Evolutionary conservation across 1,140 invertebrate genomes (phyloP).

Genomic region (Platorchestia sp.): DNA sequence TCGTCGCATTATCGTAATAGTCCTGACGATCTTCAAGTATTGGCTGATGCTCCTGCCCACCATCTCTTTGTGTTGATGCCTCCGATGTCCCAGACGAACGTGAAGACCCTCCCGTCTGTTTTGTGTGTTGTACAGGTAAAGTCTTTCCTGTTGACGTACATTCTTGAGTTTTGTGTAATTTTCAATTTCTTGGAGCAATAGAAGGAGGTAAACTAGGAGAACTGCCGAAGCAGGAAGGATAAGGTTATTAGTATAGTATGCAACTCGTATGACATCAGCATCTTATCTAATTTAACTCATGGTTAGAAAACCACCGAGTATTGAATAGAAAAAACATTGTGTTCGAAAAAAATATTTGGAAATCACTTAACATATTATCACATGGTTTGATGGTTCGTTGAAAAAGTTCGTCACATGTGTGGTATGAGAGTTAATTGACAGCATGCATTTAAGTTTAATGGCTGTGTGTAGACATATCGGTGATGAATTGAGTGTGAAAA

Average conservation of each 20-base stretch:
- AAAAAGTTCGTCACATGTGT: neutral
- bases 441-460: too few species aligned
- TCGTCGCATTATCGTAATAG: conserved; percentile 98
- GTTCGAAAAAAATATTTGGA: neutral
- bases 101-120: conserved; percentile 84
- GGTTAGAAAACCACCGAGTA: neutral
- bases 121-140: conserved; percentile 88
- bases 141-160: neutral
- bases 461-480: neutral
- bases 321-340: neutral
- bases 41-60: conserved; percentile 98
- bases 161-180: neutral
- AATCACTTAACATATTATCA: neutral
- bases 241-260: neutral
- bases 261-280: neutral
- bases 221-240: neutral
- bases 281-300: neutral
- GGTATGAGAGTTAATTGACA: neutral
- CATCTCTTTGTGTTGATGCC: conserved; percentile 96
- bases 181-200: neutral
- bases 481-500: neutral
- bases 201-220: neutral
- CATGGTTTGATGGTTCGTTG: neutral
- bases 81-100: conserved; percentile 80
- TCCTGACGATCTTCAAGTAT: conserved; percentile 98